Conservation (phyloP, 2,113 vertebrate species). For the Gnathonemus echidnorhynchus region DNA sequence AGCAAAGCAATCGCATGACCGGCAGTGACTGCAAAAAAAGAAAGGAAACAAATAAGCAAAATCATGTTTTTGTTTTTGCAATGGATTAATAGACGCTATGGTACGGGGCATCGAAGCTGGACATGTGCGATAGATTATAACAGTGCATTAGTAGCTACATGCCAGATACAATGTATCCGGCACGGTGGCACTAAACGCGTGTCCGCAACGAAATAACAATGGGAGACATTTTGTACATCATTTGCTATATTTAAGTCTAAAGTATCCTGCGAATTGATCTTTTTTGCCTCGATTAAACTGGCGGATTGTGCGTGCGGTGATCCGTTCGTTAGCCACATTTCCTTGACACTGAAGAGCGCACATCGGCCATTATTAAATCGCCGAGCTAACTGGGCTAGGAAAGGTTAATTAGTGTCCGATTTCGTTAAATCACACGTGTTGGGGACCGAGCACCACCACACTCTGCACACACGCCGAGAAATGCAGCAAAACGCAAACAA, state of each 20-base stretch:
- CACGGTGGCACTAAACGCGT: slow-evolving; percentile 4
- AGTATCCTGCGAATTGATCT: background rate
- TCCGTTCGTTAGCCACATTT: background rate
- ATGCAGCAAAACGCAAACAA: background rate
- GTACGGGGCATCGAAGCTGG: background rate
- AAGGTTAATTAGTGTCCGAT: background rate
- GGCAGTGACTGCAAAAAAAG: background rate
- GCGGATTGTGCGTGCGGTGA: background rate
- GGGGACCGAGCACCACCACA: background rate
- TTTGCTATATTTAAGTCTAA: slow-evolving; percentile 17
- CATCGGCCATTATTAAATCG: slow-evolving; percentile 22
- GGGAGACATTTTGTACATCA: slow-evolving; percentile 34
- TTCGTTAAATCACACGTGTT: background rate
- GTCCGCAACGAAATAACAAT: slow-evolving; percentile 20
- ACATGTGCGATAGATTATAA: background rate
- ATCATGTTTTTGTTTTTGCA: background rate
- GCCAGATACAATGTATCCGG: background rate
- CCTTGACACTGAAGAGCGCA: background rate
- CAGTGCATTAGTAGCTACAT: background rate
- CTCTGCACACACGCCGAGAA: background rate
- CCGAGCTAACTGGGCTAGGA: slow-evolving; percentile 3
- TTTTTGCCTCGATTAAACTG: background rate
- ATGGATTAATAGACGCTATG: background rate
- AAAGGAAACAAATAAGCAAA: background rate
- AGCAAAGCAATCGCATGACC: background rate